phyloP scores from a whole-genome alignment of 2,888 invertebrate genomes.

The Orthonychiurus folsomi region DNA sequence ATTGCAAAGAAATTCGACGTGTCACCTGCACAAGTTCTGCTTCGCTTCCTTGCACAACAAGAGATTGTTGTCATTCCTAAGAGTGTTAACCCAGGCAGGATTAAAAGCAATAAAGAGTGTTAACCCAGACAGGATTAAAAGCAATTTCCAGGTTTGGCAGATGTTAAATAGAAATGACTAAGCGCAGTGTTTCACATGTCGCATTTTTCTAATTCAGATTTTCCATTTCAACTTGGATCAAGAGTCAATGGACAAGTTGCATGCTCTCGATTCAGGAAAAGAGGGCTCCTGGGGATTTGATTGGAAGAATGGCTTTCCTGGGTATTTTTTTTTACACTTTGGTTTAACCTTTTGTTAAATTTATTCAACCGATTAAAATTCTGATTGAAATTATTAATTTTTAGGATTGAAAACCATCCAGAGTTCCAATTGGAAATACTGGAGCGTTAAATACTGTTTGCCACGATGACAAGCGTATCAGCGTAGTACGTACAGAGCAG shows the following conservation, averaged over 20 bases:
- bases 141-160: no score
- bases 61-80: constrained; percentile 73
- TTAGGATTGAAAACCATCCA: not conserved
- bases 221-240: not conserved
- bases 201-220: no score
- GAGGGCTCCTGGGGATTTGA: not conserved
- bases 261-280: not conserved
- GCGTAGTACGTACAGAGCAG: no score
- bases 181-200: no score
- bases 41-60: constrained; percentile 64
- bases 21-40: constrained; percentile 64
- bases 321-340: not conserved
- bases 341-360: not conserved
- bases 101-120: constrained; percentile 76
- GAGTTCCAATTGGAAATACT: not conserved
- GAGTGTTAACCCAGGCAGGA: constrained; percentile 62
- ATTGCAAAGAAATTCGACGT: constrained; percentile 51
- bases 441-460: no score
- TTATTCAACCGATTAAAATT: not conserved
- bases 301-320: not conserved
- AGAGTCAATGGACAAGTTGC: not conserved
- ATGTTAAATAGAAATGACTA: no score
- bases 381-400: not conserved
- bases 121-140: constrained; percentile 58
- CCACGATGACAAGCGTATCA: no score